Base-by-base conservation (phyloP, 2,888 invertebrate species). In the Gerris lacustris region DNA sequence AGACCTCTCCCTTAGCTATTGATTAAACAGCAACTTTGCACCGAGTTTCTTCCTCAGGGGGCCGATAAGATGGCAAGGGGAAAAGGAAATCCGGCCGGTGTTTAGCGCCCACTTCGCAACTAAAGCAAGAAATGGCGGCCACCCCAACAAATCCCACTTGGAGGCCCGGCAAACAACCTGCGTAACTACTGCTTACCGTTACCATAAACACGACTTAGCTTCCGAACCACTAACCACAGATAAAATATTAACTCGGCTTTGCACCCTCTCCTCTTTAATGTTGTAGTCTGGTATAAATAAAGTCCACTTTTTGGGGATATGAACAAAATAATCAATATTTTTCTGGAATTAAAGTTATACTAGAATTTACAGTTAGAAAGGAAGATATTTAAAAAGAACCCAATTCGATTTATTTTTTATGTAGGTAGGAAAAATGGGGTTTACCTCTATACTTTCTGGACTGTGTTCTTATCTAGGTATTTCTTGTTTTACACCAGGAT, bases 51-150 rank as follows among this genome's bases (percentile, higher is more conserved):
- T 55, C 55, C 55, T 55, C 55, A 55, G 55, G 55, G 55, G 55
- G 55, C 55, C 55, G 55, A 55, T 55, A 55, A 55, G 55, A 55
- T 11, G 2, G 31, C 31, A 31, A 31, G 55, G 55, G 55, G 15
- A 55, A 55, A 55, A 55, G 55, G 55, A 55, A 55, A 55, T 55
- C 55, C 55, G 55, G 55, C 55, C 55, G 4, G 55, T 55, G 55
- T 55, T 55, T 55, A 55, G 55, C 55, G 55, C 55, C 55, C 55
- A 55, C 55, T 55, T 55, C 11, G 55, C 55, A 55, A 55, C 55
- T 55, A 55, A 55, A 55, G 55, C 55, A 55, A 55, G 55, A 55
- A 55, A 55, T 55, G 55, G 55, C 55, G 9, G 55, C 11, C 55
- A 9, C 55, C 55, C 9, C 15, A 55, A 55, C 55, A 55, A 55